Evolutionary conservation across 1,140 invertebrate species (phyloP).

Genomic region (Neelides sp.): DNA sequence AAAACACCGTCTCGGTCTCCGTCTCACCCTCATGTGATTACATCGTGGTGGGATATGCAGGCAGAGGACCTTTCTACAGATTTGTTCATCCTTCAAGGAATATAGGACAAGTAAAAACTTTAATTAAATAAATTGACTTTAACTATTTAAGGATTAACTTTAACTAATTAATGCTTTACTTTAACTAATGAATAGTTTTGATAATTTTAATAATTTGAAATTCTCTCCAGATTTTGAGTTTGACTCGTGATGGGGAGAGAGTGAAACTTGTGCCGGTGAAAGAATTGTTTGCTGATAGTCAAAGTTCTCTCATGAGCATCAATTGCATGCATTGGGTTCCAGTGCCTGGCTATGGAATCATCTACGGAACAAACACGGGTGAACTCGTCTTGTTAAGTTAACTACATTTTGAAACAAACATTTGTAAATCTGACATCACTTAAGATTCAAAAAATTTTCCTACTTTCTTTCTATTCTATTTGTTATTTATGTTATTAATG

Average conservation of each 20-base stretch:
- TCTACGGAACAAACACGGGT: slow-evolving; percentile 31
- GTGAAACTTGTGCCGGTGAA: slow-evolving; percentile 27
- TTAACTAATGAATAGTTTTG: too few relatives aligned
- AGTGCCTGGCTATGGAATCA: slow-evolving; percentile 23
- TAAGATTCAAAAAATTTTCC: too few relatives aligned
- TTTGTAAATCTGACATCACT: too few relatives aligned
- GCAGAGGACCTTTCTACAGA: slow-evolving; percentile 27
- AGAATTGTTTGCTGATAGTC: slow-evolving; percentile 26
- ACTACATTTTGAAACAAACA: background rate
- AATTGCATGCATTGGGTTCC: slow-evolving; percentile 10
- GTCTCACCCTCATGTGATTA: slow-evolving; percentile 28
- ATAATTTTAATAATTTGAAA: background rate
- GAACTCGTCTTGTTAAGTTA: slow-evolving; percentile 27
- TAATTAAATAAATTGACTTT: background rate
- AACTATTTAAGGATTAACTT: background rate
- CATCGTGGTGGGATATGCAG: slow-evolving; percentile 29
- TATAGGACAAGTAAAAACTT: slow-evolving; percentile 24
- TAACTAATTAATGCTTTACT: too few relatives aligned
- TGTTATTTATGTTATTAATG: too few relatives aligned
- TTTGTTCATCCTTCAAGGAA: slow-evolving; percentile 28
- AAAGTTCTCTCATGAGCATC: slow-evolving; percentile 13
- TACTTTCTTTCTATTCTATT: too few relatives aligned
- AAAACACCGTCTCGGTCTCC: slow-evolving; percentile 21
- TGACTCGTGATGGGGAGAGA: slow-evolving; percentile 18
- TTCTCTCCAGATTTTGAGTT: slow-evolving; percentile 22